phyloP scores from a whole-genome alignment of 2,113 vertebrate genomes.

The Cathartes aura region DNA sequence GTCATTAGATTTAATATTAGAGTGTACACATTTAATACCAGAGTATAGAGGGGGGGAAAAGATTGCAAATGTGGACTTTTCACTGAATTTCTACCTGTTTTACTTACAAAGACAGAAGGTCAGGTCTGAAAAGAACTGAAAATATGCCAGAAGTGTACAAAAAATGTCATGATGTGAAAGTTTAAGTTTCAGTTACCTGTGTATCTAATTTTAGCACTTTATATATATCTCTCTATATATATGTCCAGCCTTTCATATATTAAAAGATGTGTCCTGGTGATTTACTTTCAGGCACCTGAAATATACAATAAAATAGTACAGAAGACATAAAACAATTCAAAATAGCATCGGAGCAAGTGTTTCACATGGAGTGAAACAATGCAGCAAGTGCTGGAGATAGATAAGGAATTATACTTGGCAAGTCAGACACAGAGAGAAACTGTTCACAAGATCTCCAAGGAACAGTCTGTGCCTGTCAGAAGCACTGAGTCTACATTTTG shows the following conservation, averaged over 20 bases:
- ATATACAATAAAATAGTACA: constrained; percentile 18
- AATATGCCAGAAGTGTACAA: background rate
- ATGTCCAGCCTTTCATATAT: background rate
- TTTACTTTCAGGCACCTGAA: constrained; percentile 45
- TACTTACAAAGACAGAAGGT: background rate
- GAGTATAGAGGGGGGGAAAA: background rate
- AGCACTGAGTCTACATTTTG: constrained; percentile 22
- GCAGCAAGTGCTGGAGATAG: constrained; percentile 3
- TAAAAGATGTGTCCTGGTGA: background rate
- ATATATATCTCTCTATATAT: background rate
- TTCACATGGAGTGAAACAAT: constrained; percentile 25
- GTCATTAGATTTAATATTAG: background rate
- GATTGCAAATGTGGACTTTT: background rate
- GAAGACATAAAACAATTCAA: constrained; percentile 44
- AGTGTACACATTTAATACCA: background rate
- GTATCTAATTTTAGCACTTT: background rate
- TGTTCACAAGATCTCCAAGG: constrained; percentile 57
- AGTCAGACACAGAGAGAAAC: constrained; percentile 40
- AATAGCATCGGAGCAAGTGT: constrained; percentile 46
- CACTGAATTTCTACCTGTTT: background rate
- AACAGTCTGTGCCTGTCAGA: constrained; percentile 20
- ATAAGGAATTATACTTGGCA: constrained; percentile 51
- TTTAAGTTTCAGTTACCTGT: background rate
- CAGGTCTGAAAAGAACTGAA: background rate
- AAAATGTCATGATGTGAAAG: background rate